Base-by-base conservation (phyloP, 2,888 invertebrate genomes). In the Xestoiulus laeticollis region DNA sequence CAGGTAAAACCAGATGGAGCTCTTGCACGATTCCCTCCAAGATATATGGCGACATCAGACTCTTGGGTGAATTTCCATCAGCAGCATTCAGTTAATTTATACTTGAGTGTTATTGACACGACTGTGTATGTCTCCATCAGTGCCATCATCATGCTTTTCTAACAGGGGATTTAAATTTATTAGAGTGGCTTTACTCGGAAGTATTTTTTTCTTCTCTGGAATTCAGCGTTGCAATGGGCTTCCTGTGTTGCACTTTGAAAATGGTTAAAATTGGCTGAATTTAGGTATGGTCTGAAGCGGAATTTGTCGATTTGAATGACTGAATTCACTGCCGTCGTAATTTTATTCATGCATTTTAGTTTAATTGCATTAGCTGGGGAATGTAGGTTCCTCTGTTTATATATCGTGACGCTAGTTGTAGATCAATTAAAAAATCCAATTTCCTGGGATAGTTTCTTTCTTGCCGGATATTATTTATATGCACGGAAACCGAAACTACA, bases 51-150 rank as follows among this genome's bases (percentile, higher is more conserved):
- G 22, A 68, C 26, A 68, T 10, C 26, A 26, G 68, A 26, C 68
- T 68, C 68, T 1, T 68, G 68, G 68, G 68, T 68, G 68, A 68
- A 68, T 68, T 68, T 68, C n/a, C 68, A n/a, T 68, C 68, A 68
- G 22, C 68, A 68, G 22, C 68, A n/a, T 68, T 59, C 59, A 59
- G 59, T n/a, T 59, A 59, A n/a, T 59, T 1, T 59, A 19, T n/a
- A 59, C n/a, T n/a, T n/a, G 3, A 19, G n/a, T 59, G 59, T 19
- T 59, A n/a, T 68, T 68, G 26, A 68, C 59, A 59, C 59, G 48
- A n/a, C 6, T 38, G 38, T 38, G n/a, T 6, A 59, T 59, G 3
- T 14, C 1, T 19, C 59, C n/a, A n/a, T n/a, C n/a, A n/a, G n/a
- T n/a, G n/a, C 59, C 19, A 59, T 59, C n/a, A 59, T n/a, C 19